Evolutionary conservation across 2,113 vertebrate genomes (phyloP).

Genomic region (Peromyscus polionotus): DNA sequence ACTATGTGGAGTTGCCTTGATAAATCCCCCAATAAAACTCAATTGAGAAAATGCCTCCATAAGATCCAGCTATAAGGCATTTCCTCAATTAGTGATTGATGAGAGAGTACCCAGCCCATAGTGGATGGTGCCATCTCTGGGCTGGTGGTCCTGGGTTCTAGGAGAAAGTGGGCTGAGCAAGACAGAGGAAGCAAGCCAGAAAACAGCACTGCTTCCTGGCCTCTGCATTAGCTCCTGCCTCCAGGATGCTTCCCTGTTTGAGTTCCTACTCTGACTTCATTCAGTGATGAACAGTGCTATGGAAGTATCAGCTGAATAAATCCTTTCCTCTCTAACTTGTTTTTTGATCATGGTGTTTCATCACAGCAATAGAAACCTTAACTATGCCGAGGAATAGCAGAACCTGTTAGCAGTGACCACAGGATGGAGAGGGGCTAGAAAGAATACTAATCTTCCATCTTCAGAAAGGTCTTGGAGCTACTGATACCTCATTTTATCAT

Average conservation of each 20-base stretch:
- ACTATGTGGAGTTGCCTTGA: too few species aligned
- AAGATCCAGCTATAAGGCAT: background rate
- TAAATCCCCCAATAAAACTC: too few species aligned
- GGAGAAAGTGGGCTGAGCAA: background rate
- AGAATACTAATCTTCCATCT: background rate
- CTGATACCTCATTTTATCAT: background rate
- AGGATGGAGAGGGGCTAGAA: background rate
- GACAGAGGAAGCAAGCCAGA: background rate
- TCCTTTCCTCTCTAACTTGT: background rate
- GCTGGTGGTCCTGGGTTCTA: background rate
- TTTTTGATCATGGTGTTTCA: background rate
- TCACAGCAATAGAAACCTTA: background rate
- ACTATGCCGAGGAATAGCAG: background rate
- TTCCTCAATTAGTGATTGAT: background rate
- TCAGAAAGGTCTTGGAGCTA: background rate
- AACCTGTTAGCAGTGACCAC: background rate
- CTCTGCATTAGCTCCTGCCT: background rate
- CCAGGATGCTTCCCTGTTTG: background rate
- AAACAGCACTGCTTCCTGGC: background rate
- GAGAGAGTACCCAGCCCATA: background rate
- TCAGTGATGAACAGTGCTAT: background rate
- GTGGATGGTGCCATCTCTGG: background rate
- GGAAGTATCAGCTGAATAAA: background rate
- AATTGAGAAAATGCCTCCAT: background rate
- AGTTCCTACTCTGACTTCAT: background rate